Conservation (phyloP, 2,113 vertebrate species). For the Lophura nycthemera region DNA sequence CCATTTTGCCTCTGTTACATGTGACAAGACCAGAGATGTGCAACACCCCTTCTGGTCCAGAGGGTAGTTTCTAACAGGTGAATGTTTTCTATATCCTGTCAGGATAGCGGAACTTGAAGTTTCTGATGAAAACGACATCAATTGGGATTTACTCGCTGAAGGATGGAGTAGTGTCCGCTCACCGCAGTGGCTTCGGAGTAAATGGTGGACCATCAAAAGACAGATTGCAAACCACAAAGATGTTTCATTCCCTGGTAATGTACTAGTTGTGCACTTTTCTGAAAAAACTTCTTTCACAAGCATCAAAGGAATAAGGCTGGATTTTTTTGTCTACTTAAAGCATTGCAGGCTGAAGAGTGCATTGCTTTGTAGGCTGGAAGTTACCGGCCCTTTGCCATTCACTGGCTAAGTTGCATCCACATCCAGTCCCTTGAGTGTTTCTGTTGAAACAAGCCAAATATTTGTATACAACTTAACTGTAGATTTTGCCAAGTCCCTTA, state of each 20-base stretch:
- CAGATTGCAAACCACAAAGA: constrained; percentile 98
- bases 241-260: constrained; percentile 90
- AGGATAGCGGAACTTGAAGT: constrained; percentile 95
- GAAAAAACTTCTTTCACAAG: background rate
- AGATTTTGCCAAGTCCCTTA: background rate
- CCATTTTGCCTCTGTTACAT: constrained; percentile 30
- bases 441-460: background rate
- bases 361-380: background rate
- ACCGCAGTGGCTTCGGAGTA: constrained; percentile 97
- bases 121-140: constrained; percentile 95
- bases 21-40: background rate
- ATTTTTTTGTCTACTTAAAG: background rate
- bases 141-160: constrained; percentile 94
- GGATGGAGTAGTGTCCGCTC: constrained; percentile 98
- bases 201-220: constrained; percentile 99
- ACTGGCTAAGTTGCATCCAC: constrained; percentile 17
- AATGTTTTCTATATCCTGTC: constrained; percentile 62
- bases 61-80: constrained; percentile 43
- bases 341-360: background rate
- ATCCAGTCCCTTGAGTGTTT: background rate
- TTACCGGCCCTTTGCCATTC: background rate
- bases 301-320: background rate
- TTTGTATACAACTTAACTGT: background rate
- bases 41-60: background rate
- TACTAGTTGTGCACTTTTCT: constrained; percentile 14